Evolutionary conservation across 2,888 invertebrate species (phyloP).

Genomic region (Resseliella maxima): DNA sequence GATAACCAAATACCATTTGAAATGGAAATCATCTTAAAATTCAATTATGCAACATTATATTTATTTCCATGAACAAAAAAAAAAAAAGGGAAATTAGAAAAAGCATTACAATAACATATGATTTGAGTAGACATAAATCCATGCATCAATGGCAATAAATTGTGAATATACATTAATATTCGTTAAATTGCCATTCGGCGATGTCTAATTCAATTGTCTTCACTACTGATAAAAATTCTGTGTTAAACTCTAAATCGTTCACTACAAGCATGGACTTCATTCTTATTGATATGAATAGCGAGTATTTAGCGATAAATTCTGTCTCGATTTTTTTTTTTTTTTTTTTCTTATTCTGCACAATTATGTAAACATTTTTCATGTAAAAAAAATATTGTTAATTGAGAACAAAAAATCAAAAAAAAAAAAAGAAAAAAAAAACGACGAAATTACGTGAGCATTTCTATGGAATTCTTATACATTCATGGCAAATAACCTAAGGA

Average conservation of each 20-base stretch:
- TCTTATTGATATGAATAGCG: slow-evolving; percentile 1
- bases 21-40: background rate
- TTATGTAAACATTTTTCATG: slow-evolving; percentile 49
- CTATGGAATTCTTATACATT: slow-evolving; percentile 56
- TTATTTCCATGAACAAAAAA: background rate
- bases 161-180: background rate
- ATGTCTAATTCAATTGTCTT: too few species aligned
- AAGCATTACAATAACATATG: background rate
- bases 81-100: background rate
- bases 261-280: too few species aligned
- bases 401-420: background rate
- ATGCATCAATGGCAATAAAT: slow-evolving; percentile 16
- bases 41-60: background rate
- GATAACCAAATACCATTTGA: background rate
- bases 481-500: slow-evolving; percentile 69
- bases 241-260: background rate
- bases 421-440: too few species aligned
- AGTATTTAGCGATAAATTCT: background rate
- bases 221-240: too few species aligned
- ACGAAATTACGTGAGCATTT: too few species aligned
- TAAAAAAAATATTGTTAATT: slow-evolving; percentile 53
- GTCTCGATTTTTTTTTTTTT: background rate
- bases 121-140: background rate
- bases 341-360: slow-evolving; percentile 32
- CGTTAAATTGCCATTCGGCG: too few species aligned